Evolutionary conservation across 2,113 vertebrate species (phyloP), one percentile per base, ranked within the genome.

Genomic region (Piliocolobus tephrosceles): DNA sequence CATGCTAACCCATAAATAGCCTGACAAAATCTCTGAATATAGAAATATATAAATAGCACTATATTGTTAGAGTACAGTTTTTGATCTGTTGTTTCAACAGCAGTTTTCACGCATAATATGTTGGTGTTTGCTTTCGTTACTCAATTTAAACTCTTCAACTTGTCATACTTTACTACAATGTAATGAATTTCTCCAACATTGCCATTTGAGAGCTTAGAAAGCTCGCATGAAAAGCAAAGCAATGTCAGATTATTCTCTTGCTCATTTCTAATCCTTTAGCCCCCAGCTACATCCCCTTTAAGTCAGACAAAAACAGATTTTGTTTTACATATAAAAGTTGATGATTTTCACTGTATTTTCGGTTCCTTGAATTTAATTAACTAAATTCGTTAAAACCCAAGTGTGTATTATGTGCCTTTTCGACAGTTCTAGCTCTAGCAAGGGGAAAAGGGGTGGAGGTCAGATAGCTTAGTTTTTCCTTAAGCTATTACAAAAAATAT

Each of bases 301-400:
- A 96, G 88, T 17, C 89, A 76, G 25, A 95, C 86, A 80, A 83
- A 97, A 87, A 25, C 52, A 66, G 78, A 90, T 70, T 93, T 93
- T 40, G 66, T 97, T 97, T 97, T 96, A 96, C 93, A 98, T 83
- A 30, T 80, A 93, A 97, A 97, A 55, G 47, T 52, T 88, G 93
- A 83, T 91, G 92, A 55, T 91, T 98, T 98, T 97, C 94, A 91
- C 68, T 93, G 90, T 91, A 64, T 87, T 98, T 97, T 94, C 92
- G 91, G 96, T 95, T 95, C 86, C 91, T 35, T 95, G 45, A 96
- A 89, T 96, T 95, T 86, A 97, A 91, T 88, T 97, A 97, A 95
- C 91, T 92, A 72, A 89, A 75, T 40, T 96, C 94, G 92, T 97
- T 35, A 79, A 98, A 96, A 96, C 86, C 12, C 58, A 81, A 92